These are phyloP conservation scores for Metellina segmentata DNA, from an alignment of 2,888 invertebrate genomes.

Conservation along the genomic window DNA sequence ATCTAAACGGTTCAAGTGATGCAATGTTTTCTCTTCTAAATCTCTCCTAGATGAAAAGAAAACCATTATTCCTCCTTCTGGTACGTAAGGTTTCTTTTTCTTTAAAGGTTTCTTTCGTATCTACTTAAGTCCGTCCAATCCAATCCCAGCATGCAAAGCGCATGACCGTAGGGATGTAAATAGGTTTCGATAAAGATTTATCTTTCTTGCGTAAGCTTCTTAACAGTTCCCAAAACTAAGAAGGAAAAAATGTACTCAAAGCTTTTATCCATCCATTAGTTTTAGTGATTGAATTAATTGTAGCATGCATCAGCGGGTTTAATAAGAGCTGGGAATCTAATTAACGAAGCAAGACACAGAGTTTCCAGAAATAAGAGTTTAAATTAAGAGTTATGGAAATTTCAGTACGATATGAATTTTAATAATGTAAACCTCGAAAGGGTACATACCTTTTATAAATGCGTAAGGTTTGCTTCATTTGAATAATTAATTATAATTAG, in stretches of 20 bases:
- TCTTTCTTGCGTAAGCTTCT: not conserved
- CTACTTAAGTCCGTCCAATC: not conserved
- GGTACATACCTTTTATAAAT: not conserved
- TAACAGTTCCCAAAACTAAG: not conserved
- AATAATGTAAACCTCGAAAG: not conserved
- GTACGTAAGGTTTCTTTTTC: conserved; percentile 7
- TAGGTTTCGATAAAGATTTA: not conserved
- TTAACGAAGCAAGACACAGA: not conserved
- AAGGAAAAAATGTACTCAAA: not conserved
- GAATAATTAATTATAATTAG: not conserved
- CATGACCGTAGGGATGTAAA: not conserved
- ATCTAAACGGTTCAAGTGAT: not conserved
- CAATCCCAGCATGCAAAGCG: not conserved
- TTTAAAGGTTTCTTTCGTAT: not conserved
- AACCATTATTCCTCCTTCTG: not conserved
- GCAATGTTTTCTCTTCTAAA: not conserved
- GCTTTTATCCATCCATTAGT: not conserved
- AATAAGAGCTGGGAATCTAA: not conserved
- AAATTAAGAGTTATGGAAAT: not conserved
- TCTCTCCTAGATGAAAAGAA: not conserved
- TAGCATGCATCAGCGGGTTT: not conserved
- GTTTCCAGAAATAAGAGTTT: not conserved
- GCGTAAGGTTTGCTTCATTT: not conserved
- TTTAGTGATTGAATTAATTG: not conserved
- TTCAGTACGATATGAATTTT: not conserved